Conservation (phyloP, 2,113 vertebrate genomes). For the Grus americana region DNA sequence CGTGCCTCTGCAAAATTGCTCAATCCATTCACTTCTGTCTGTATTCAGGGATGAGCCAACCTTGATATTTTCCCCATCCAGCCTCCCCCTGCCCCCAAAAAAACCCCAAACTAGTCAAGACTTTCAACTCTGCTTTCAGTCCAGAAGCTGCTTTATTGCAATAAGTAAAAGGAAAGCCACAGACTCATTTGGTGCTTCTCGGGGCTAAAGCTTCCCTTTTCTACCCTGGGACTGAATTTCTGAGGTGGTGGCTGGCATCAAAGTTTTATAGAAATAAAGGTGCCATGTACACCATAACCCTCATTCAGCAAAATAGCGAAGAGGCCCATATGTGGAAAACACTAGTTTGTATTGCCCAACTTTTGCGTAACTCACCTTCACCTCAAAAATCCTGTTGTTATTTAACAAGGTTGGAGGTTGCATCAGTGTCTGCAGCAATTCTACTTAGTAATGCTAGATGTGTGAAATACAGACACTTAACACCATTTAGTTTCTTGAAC, state of each 20-base stretch:
- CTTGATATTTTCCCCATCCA: background rate
- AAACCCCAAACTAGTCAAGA: background rate
- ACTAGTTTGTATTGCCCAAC: background rate
- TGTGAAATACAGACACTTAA: background rate
- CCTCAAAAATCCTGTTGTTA: background rate
- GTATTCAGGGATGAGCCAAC: background rate
- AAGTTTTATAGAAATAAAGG: background rate
- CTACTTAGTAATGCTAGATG: background rate
- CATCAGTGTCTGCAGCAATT: background rate
- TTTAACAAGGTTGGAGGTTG: background rate
- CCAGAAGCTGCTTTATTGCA: background rate
- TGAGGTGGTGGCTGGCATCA: background rate
- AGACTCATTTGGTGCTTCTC: background rate
- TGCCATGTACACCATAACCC: accelerated
- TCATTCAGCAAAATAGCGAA: background rate
- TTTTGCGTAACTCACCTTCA: background rate
- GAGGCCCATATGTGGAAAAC: background rate
- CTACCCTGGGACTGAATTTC: background rate
- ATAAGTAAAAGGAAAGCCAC: background rate
- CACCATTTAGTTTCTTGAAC: background rate
- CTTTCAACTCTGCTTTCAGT: background rate
- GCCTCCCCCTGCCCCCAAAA: accelerated
- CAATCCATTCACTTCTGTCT: background rate
- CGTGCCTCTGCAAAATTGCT: background rate
- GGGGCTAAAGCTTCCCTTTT: background rate